Conservation (phyloP, 1,140 invertebrate genomes). For the Drosophila burlai region DNA sequence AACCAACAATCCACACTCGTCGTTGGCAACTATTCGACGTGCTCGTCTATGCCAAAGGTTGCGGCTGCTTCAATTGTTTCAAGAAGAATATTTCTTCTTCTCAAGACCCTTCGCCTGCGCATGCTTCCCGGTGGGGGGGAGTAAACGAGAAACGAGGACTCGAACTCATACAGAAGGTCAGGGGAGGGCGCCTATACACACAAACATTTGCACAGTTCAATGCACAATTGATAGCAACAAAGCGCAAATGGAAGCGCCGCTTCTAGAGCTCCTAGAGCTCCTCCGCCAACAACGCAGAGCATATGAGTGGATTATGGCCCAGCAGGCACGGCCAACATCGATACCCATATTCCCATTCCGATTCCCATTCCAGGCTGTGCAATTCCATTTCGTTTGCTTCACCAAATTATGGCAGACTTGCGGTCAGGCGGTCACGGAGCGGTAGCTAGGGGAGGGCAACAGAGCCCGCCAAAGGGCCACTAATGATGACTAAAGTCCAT, state of each 20-base stretch:
- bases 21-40: conserved; percentile 31
- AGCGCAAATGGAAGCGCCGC: conserved; percentile 38
- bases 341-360: conserved; percentile 16
- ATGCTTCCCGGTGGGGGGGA: conserved; percentile 25
- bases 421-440: conserved; percentile 13
- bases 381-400: conserved; percentile 46
- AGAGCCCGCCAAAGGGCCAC: conserved; percentile 45
- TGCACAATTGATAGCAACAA: conserved; percentile 70
- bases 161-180: conserved; percentile 1
- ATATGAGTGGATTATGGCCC: conserved; percentile 55
- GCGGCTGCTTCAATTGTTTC: conserved; percentile 33
- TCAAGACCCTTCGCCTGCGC: conserved; percentile 34
- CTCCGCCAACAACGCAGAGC: conserved; percentile 36
- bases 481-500: conserved; percentile 51
- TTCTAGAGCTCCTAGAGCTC: conserved; percentile 20
- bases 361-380: conserved; percentile 18
- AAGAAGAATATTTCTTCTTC: conserved; percentile 25
- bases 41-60: conserved; percentile 18
- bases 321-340: conserved; percentile 35
- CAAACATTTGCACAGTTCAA: conserved; percentile 74
- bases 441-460: neutral
- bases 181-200: conserved; percentile 26
- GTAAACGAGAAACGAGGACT: conserved; percentile 35
- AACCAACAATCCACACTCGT: conserved; percentile 29
- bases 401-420: conserved; percentile 47